Evolutionary conservation across 1,140 invertebrate genomes (phyloP).

Genomic region (Heliconius congener): DNA sequence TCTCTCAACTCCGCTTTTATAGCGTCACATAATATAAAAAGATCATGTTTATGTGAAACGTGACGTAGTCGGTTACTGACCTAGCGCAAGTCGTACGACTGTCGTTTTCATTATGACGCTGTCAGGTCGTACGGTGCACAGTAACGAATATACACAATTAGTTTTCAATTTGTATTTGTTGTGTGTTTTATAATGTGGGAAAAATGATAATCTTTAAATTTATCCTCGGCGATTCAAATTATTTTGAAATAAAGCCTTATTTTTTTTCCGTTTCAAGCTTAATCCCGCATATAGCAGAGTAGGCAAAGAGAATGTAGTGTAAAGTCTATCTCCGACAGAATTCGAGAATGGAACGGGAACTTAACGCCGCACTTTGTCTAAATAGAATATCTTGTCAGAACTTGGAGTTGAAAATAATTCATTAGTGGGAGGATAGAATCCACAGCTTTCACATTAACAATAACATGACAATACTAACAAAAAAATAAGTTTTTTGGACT

Average conservation of each 20-base stretch:
- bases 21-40: not conserved
- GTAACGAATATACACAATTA: not conserved
- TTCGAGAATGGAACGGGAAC: too few relatives aligned
- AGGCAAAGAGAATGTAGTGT: not conserved
- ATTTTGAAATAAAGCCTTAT: not conserved
- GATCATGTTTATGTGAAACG: not conserved
- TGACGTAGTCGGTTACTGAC: constrained; percentile 6
- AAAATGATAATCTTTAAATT: not conserved
- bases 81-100: constrained; percentile 1
- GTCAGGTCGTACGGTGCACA: not conserved
- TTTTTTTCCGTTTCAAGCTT: not conserved
- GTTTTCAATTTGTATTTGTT: not conserved
- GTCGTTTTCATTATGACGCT: not conserved
- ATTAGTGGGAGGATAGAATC: too few relatives aligned
- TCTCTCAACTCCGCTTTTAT: not conserved
- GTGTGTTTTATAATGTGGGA: not conserved
- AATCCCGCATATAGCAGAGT: not conserved
- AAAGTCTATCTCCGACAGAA: too few relatives aligned
- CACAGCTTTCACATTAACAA: too few relatives aligned
- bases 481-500: too few relatives aligned
- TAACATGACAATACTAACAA: too few relatives aligned
- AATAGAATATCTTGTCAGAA: not conserved
- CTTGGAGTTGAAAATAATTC: too few relatives aligned
- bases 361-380: too few relatives aligned
- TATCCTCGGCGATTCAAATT: not conserved